Percentiles rank a stretch among this genome's conserved stretches.
Evolutionary conservation across 2,888 invertebrate genomes (phyloP).

Genomic region (Apotomis turbidana): DNA sequence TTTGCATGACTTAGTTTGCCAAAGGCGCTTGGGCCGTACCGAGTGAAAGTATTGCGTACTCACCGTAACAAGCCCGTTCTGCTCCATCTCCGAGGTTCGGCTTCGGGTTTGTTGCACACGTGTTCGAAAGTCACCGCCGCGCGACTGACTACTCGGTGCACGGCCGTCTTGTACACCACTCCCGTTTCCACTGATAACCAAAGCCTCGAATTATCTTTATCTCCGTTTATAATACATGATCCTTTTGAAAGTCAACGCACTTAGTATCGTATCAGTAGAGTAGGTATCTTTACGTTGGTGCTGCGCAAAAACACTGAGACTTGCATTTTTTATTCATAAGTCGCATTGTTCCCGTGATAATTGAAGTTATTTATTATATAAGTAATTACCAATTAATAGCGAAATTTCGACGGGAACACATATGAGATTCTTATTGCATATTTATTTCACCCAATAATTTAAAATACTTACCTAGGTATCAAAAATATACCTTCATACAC

Average conservation of each 20-base stretch:
- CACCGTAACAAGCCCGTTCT: slow-evolving; percentile 58
- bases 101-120: slow-evolving; percentile 44
- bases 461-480: too few species aligned
- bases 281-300: too few species aligned
- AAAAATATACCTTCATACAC: too few species aligned
- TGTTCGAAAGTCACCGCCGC: slow-evolving; percentile 37
- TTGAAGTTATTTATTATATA: too few species aligned
- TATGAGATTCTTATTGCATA: too few species aligned
- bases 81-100: slow-evolving; percentile 53
- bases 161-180: slow-evolving; percentile 21
- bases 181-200: slow-evolving; percentile 53
- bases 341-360: too few species aligned
- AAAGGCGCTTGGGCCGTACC: background rate
- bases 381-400: too few species aligned
- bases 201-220: slow-evolving; percentile 35
- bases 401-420: too few species aligned
- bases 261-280: too few species aligned
- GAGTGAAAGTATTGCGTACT: slow-evolving; percentile 47
- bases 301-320: too few species aligned
- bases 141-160: slow-evolving; percentile 23
- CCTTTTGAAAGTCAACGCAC: slow-evolving; percentile 5
- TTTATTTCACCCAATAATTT: too few species aligned
- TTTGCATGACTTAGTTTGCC: slow-evolving; percentile 1
- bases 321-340: too few species aligned
- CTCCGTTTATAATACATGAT: slow-evolving; percentile 25